These are phyloP conservation scores for Eulithis prunata DNA, from an alignment of 2,888 invertebrate species.

Conservation along the genomic window DNA sequence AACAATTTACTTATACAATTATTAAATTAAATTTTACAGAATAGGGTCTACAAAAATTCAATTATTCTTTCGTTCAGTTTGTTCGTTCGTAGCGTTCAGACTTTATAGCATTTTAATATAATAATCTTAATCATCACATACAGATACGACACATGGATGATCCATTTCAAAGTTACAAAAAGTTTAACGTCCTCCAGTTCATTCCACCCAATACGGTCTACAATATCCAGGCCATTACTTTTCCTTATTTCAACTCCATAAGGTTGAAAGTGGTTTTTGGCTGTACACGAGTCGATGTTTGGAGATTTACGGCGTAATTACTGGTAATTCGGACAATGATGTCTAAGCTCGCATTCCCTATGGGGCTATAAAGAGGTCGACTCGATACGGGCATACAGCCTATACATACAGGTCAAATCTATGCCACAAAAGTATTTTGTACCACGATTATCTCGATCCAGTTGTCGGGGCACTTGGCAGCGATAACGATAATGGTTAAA, in stretches of 20 bases:
- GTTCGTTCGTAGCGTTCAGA: slow-evolving; percentile 1
- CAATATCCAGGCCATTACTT: slow-evolving; percentile 3
- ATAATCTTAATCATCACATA: slow-evolving; percentile 39
- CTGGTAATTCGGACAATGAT: slow-evolving; percentile 51
- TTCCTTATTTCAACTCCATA: slow-evolving; percentile 27
- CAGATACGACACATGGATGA: slow-evolving; percentile 24
- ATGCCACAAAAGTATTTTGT: background rate
- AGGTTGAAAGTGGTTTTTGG: slow-evolving; percentile 20
- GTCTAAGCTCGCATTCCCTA: slow-evolving; percentile 35
- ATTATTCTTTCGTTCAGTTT: background rate
- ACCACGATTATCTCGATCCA: background rate
- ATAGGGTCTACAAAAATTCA: no score
- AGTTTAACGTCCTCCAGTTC: slow-evolving; percentile 52
- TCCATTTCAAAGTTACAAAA: slow-evolving; percentile 41
- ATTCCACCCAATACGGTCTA: slow-evolving; percentile 44
- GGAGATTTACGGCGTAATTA: slow-evolving; percentile 43
- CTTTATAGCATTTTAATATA: slow-evolving; percentile 17
- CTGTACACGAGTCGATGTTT: slow-evolving; percentile 19
- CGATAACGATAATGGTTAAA: no score
- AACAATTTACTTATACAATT: background rate
- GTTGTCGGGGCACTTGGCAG: background rate
- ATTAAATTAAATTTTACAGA: background rate
- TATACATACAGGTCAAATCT: slow-evolving; percentile 22
- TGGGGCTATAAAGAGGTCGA: slow-evolving; percentile 38
- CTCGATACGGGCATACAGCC: slow-evolving; percentile 19